A percentile compares a stretch with the other conserved stretches of the same genome.
Evolutionary conservation across 1,140 invertebrate species (phyloP).

Genomic region (Gonatopus flavifemur): DNA sequence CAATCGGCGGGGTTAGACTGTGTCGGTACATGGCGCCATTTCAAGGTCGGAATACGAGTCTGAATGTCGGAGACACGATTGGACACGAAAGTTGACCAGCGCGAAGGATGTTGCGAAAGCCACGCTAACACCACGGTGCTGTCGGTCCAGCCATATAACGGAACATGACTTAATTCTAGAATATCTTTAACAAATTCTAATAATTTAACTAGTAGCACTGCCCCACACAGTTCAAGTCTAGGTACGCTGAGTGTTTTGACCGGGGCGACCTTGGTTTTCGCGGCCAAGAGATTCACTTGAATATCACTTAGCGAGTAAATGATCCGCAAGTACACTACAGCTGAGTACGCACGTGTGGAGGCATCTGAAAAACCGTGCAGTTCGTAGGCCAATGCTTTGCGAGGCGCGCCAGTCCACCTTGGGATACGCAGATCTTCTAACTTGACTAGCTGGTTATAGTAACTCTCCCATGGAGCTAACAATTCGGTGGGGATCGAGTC

Average conservation of each 20-base stretch:
- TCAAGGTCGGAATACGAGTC: neutral
- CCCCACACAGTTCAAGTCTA: neutral
- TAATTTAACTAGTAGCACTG: neutral
- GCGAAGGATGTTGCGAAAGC: neutral
- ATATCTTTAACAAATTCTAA: too few species aligned
- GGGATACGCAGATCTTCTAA: too few species aligned
- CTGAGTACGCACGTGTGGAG: neutral
- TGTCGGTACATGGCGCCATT: neutral
- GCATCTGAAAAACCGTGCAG: slow-evolving; percentile 1
- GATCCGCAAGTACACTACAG: neutral
- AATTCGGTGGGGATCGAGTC: too few species aligned
- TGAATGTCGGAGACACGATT: neutral
- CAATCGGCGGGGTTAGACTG: neutral
- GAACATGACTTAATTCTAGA: neutral
- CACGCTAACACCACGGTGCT: neutral
- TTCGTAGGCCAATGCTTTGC: too few species aligned
- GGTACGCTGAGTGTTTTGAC: neutral
- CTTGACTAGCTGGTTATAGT: too few species aligned
- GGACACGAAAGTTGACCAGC: neutral
- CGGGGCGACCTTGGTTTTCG: slow-evolving; percentile 2
- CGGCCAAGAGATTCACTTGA: neutral
- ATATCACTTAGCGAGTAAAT: too few species aligned
- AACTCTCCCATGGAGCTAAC: too few species aligned
- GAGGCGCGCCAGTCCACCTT: too few species aligned
- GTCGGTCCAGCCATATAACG: neutral